phyloP scores from a whole-genome alignment of 2,797 vertebrate genomes.

The Heliangelus exortis region DNA sequence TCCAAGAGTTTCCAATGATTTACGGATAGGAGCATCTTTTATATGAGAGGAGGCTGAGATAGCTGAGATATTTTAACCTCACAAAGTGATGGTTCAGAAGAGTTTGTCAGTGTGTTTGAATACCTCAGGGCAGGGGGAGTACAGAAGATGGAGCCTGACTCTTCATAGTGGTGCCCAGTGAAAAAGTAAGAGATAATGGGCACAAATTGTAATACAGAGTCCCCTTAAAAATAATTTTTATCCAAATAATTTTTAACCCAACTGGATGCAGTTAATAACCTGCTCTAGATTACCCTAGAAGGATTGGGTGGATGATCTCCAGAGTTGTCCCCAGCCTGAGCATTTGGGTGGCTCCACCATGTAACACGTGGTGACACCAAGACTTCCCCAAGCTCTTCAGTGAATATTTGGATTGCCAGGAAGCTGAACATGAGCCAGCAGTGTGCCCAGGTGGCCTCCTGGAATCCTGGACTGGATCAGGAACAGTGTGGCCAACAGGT shows the following conservation, averaged over 20 bases:
- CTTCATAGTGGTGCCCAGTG: not conserved
- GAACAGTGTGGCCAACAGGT: too few species aligned
- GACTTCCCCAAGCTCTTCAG: not conserved
- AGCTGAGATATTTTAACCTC: not conserved
- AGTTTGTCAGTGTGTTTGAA: not conserved
- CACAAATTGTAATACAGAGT: not conserved
- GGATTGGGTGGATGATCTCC: not conserved
- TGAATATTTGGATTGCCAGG: not conserved
- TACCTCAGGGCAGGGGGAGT: not conserved
- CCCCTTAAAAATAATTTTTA: not conserved
- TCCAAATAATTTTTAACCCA: not conserved
- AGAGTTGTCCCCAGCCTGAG: not conserved
- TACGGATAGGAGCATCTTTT: not conserved
- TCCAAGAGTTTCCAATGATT: not conserved
- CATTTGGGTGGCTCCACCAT: accelerated
- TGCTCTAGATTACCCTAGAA: not conserved
- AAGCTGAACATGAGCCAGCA: too few species aligned
- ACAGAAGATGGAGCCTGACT: not conserved
- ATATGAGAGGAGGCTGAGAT: not conserved
- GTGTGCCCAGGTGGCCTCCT: too few species aligned
- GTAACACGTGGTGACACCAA: not conserved
- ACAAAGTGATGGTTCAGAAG: not conserved
- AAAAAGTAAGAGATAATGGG: not conserved
- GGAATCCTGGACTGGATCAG: too few species aligned
- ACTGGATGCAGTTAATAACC: not conserved